phyloP scores from a whole-genome alignment of 1,140 invertebrate species.

The Heterodera carotae region DNA sequence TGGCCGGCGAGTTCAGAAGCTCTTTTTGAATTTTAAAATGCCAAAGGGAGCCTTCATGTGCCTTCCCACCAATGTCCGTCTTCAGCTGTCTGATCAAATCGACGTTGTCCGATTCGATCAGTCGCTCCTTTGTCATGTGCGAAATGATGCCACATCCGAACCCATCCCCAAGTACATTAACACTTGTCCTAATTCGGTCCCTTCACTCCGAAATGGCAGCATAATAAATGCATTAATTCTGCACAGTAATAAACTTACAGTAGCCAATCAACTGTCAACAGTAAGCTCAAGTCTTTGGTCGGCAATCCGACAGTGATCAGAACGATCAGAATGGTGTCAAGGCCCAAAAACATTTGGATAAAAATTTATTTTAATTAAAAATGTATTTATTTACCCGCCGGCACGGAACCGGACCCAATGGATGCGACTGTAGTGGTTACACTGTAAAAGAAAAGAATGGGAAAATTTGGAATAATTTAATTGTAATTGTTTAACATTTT shows the following conservation, averaged over 20 bases:
- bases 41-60: too few relatives aligned
- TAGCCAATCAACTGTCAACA: conserved; percentile 92
- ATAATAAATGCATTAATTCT: conserved; percentile 11
- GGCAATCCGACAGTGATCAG: conserved; percentile 89
- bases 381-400: conserved; percentile 73
- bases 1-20: conserved; percentile 8
- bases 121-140: conserved; percentile 62
- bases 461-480: conserved; percentile 7
- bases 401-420: conserved; percentile 93
- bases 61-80: conserved; percentile 43
- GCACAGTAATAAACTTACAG: conserved; percentile 74
- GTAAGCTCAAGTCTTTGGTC: conserved; percentile 84
- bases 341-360: conserved; percentile 32
- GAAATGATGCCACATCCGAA: conserved; percentile 89
- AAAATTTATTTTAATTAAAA: neutral
- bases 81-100: conserved; percentile 53
- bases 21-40: neutral
- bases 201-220: conserved; percentile 68
- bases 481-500: neutral
- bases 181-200: conserved; percentile 90
- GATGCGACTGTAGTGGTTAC: conserved; percentile 90
- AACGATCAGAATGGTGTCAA: conserved; percentile 96
- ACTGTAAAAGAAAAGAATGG: conserved; percentile 67
- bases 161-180: conserved; percentile 88
- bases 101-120: conserved; percentile 65